Conservation (phyloP, 2,888 invertebrate genomes). For the Spicauda simplicius region DNA sequence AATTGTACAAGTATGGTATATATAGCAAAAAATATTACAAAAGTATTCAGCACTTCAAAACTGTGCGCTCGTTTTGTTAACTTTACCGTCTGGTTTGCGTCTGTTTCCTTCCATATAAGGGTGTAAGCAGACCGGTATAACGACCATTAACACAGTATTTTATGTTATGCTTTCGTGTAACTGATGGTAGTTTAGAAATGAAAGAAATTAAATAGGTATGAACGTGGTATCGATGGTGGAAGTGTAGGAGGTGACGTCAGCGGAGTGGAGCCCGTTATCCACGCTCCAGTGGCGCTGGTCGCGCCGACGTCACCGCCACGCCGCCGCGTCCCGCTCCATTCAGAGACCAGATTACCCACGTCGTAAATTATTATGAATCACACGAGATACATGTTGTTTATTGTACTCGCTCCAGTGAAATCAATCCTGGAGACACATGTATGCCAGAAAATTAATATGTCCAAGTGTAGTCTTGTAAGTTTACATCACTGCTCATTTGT, state of each 20-base stretch:
- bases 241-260: conserved; percentile 4
- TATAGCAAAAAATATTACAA: too few relatives aligned
- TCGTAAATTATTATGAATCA: conserved; percentile 27
- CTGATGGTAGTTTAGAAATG: too few relatives aligned
- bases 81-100: too few relatives aligned
- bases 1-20: too few relatives aligned
- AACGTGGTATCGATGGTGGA: neutral
- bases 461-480: neutral
- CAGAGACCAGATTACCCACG: conserved; percentile 3
- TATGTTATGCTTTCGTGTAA: too few relatives aligned
- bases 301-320: conserved; percentile 19
- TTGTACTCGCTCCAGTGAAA: conserved; percentile 2
- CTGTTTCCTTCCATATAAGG: too few relatives aligned
- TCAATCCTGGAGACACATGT: neutral
- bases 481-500: too few relatives aligned
- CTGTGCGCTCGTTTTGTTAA: too few relatives aligned
- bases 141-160: neutral
- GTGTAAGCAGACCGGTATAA: too few relatives aligned
- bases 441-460: neutral
- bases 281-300: conserved; percentile 17
- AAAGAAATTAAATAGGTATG: too few relatives aligned
- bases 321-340: conserved; percentile 7
- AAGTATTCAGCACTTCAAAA: too few relatives aligned
- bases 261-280: conserved; percentile 15
- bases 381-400: conserved; percentile 6